phyloP scores from a whole-genome alignment of 2,113 vertebrate species.

The Stomatorhinus ivindoensis region DNA sequence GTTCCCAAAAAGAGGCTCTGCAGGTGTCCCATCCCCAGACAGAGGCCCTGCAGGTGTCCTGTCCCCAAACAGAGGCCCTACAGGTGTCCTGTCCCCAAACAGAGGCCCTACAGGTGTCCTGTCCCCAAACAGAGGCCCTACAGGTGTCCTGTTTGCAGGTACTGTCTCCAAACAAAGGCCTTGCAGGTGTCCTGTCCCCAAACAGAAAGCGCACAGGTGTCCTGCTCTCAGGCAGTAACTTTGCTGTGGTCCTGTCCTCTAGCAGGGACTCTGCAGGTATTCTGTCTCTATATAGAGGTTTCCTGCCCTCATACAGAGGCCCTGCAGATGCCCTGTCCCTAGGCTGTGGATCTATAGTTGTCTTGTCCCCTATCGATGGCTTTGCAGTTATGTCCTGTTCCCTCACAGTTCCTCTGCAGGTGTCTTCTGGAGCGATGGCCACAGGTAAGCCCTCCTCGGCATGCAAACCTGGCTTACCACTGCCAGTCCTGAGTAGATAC shows the following conservation, averaged over 20 bases:
- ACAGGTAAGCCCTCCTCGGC: background rate
- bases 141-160: no score
- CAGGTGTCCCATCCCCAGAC: no score
- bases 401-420: background rate
- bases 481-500: background rate
- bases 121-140: rapidly evolving
- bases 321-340: background rate
- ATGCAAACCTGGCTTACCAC: background rate
- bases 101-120: background rate
- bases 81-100: background rate
- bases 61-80: background rate
- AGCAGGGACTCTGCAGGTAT: background rate
- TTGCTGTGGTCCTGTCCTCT: background rate
- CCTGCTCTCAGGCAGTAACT: background rate
- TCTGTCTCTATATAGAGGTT: background rate
- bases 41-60: background rate
- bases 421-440: background rate
- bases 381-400: background rate
- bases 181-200: no score
- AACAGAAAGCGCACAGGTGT: background rate
- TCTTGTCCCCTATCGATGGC: background rate
- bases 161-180: background rate
- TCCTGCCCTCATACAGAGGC: background rate
- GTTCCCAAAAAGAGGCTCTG: no score
- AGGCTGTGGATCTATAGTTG: background rate